phyloP scores from a whole-genome alignment of 2,888 invertebrate genomes.

The Tortricodes alternella region DNA sequence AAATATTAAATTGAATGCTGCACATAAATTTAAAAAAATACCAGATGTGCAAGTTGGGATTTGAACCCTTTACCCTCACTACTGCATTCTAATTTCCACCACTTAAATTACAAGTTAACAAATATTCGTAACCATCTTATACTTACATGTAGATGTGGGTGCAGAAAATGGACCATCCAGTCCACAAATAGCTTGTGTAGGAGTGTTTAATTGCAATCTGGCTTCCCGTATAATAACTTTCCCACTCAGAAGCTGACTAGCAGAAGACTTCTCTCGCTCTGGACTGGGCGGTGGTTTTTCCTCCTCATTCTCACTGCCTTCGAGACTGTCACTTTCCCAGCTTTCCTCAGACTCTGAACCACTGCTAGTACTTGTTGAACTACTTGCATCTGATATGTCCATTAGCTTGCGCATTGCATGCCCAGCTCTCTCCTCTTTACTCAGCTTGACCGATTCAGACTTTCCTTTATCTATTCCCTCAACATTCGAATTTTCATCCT shows the following conservation, averaged over 20 bases:
- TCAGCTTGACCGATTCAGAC: conserved; percentile 41
- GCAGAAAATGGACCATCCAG: conserved; percentile 87
- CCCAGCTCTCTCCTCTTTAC: conserved; percentile 69
- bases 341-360: conserved; percentile 74
- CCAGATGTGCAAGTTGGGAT: no score
- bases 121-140: neutral
- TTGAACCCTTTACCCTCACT: no score
- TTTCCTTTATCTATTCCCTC: conserved; percentile 64
- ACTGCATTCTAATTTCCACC: neutral
- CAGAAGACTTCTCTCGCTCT: conserved; percentile 69
- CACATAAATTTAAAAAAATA: no score
- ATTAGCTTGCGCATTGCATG: conserved; percentile 76
- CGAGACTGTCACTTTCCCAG: conserved; percentile 71
- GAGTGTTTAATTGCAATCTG: conserved; percentile 83
- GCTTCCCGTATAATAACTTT: conserved; percentile 88
- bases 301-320: conserved; percentile 67
- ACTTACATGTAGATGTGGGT: conserved; percentile 69
- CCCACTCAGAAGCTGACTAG: conserved; percentile 82
- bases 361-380: conserved; percentile 72
- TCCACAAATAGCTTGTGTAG: conserved; percentile 66
- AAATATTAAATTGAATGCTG: no score
- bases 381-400: conserved; percentile 78
- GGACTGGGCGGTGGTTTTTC: conserved; percentile 71
- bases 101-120: neutral
- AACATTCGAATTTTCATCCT: conserved; percentile 71